These are phyloP conservation scores for Xyrauchen texanus DNA, from an alignment of 2,113 vertebrate genomes.

Conservation along the genomic window DNA sequence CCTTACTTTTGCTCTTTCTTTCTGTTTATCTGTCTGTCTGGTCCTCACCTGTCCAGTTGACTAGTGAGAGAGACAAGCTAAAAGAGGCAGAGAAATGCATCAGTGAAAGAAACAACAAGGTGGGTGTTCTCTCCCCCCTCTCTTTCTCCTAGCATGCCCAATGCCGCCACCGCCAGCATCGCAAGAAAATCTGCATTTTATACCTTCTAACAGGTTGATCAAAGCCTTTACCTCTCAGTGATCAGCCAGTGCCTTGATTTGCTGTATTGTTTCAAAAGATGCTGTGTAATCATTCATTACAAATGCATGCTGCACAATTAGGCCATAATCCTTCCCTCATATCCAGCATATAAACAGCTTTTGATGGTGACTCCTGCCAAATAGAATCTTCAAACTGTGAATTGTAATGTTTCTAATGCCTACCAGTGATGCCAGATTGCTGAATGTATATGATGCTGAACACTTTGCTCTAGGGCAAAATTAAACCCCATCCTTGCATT, in stretches of 20 bases:
- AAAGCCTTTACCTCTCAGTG: conserved; percentile 18
- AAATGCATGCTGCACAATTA: conserved; percentile 23
- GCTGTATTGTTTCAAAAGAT: conserved; percentile 19
- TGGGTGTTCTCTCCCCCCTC: conserved; percentile 65
- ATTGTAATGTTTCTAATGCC: too few relatives aligned
- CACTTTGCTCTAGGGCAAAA: neutral
- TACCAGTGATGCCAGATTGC: neutral
- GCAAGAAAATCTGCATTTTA: neutral
- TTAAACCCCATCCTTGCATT: conserved; percentile 7
- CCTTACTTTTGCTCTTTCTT: conserved; percentile 49
- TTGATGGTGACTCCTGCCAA: neutral
- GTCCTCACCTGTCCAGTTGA: conserved; percentile 69
- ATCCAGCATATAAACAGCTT: conserved; percentile 1
- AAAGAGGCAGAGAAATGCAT: conserved; percentile 76
- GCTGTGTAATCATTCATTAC: conserved; percentile 31
- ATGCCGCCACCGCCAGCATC: neutral
- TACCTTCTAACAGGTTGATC: conserved; percentile 16
- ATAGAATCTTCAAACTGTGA: neutral
- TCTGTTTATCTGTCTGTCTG: conserved; percentile 55
- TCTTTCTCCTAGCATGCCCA: conserved; percentile 22
- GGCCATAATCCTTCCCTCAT: conserved; percentile 17
- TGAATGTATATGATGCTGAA: neutral
- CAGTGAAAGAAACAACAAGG: conserved; percentile 75
- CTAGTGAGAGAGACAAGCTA: conserved; percentile 74
- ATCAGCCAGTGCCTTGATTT: conserved; percentile 24